phyloP scores from a whole-genome alignment of 2,888 invertebrate species.

The Platerodrilus igneus region DNA sequence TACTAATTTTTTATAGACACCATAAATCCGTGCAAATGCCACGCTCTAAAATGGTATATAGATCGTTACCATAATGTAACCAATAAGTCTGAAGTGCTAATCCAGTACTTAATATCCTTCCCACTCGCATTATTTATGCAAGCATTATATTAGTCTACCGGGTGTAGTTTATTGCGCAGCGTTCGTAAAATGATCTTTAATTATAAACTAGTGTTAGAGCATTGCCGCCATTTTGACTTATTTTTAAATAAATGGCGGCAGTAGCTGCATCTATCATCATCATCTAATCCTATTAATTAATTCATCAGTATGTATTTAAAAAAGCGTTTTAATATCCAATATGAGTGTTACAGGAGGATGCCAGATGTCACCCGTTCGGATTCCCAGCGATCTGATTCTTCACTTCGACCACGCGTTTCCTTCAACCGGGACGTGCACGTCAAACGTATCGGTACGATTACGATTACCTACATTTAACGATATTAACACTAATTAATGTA shows the following conservation, averaged over 20 bases:
- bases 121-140: slow-evolving; percentile 3
- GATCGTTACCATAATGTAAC: slow-evolving; percentile 9
- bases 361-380: slow-evolving; percentile 55
- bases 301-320: not conserved
- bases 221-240: not conserved
- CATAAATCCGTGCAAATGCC: slow-evolving; percentile 6
- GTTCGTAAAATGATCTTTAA: not conserved
- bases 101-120: slow-evolving; percentile 8
- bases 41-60: slow-evolving; percentile 4
- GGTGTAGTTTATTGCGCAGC: too few species aligned
- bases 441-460: slow-evolving; percentile 72
- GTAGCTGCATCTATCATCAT: not conserved
- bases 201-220: too few species aligned
- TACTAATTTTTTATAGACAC: slow-evolving; percentile 9
- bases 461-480: slow-evolving; percentile 17
- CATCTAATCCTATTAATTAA: not conserved
- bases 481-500: slow-evolving; percentile 18
- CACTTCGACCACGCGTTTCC: slow-evolving; percentile 67
- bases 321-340: slow-evolving; percentile 14
- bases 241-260: not conserved
- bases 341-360: slow-evolving; percentile 48
- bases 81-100: slow-evolving; percentile 10
- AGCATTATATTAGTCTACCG: too few species aligned
- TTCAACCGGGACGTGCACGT: slow-evolving; percentile 89
- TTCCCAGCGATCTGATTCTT: slow-evolving; percentile 50